Percentiles rank a stretch among this genome's conserved stretches.
These are phyloP conservation scores for Huso huso DNA, from an alignment of 2,797 vertebrate genomes.

Conservation along the genomic window DNA sequence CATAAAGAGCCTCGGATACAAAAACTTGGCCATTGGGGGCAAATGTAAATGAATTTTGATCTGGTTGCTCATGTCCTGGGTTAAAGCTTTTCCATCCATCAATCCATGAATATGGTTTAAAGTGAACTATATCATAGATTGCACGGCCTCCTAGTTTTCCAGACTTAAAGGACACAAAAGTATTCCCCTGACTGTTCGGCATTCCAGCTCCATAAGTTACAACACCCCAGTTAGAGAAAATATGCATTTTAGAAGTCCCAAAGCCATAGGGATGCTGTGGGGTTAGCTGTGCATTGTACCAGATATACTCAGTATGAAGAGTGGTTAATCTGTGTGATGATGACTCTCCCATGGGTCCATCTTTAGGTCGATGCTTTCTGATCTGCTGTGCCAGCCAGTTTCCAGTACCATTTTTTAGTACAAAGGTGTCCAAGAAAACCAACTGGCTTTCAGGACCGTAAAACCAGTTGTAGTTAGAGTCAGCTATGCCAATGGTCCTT, in stretches of 20 bases:
- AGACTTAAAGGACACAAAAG: conserved; percentile 95
- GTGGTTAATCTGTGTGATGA: conserved; percentile 89
- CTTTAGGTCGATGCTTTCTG: conserved; percentile 87
- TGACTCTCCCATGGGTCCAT: conserved; percentile 91
- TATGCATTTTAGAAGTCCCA: conserved; percentile 72
- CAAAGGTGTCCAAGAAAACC: conserved; percentile 83
- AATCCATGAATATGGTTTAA: conserved; percentile 85
- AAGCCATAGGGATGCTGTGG: conserved; percentile 70
- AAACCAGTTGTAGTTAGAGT: conserved; percentile 99
- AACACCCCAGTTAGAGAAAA: conserved; percentile 95
- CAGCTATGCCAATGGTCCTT: conserved; percentile 85
- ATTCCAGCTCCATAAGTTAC: conserved; percentile 90
- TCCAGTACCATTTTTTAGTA: conserved; percentile 83
- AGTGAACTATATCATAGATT: conserved; percentile 89
- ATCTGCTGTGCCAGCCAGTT: conserved; percentile 97
- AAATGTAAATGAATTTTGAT: conserved; percentile 97
- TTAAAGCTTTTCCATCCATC: conserved; percentile 95
- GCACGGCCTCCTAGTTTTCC: conserved; percentile 88
- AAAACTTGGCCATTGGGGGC: conserved; percentile 95
- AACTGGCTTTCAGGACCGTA: conserved; percentile 95
- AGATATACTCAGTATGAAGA: conserved; percentile 91
- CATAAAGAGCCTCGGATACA: conserved; percentile 93
- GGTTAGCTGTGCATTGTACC: conserved; percentile 75
- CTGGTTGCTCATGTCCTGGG: conserved; percentile 90
- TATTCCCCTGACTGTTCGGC: conserved; percentile 74